Percentiles rank a stretch among this genome's conserved stretches.
Conservation (phyloP, 2,797 vertebrate species). For the Cottoperca gobio region DNA sequence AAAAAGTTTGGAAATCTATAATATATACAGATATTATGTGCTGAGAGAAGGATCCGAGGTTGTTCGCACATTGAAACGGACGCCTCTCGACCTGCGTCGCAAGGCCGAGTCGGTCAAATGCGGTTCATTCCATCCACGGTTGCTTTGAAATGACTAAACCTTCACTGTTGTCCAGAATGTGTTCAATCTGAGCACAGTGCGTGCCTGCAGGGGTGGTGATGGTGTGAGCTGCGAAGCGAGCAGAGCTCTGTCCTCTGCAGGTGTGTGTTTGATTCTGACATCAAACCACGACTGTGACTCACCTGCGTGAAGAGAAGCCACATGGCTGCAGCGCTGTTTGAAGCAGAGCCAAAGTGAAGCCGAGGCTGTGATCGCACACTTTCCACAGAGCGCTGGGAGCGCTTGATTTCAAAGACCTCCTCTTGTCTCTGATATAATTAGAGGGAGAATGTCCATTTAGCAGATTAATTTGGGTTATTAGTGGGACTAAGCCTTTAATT, state of each 20-base stretch:
- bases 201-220: neutral
- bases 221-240: neutral
- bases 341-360: constrained; percentile 36
- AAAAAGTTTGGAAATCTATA: too few species aligned
- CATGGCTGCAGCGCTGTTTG: constrained; percentile 21
- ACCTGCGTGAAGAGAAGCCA: constrained; percentile 29
- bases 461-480: constrained; percentile 65
- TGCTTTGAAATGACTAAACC: too few species aligned
- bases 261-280: constrained; percentile 59
- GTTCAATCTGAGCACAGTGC: neutral
- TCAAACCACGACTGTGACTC: constrained; percentile 27
- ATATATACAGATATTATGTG: too few species aligned
- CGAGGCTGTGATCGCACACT: constrained; percentile 22
- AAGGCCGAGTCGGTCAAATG: too few species aligned
- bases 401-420: constrained; percentile 50
- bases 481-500: constrained; percentile 67
- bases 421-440: constrained; percentile 54
- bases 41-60: too few species aligned
- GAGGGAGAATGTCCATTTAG: constrained; percentile 51
- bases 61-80: too few species aligned
- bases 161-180: neutral
- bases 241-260: constrained; percentile 29
- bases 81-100: too few species aligned
- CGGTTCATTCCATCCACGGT: too few species aligned
- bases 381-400: constrained; percentile 36